Base-by-base conservation (phyloP, 2,113 vertebrate genomes). In the Melanerpes aurifrons region DNA sequence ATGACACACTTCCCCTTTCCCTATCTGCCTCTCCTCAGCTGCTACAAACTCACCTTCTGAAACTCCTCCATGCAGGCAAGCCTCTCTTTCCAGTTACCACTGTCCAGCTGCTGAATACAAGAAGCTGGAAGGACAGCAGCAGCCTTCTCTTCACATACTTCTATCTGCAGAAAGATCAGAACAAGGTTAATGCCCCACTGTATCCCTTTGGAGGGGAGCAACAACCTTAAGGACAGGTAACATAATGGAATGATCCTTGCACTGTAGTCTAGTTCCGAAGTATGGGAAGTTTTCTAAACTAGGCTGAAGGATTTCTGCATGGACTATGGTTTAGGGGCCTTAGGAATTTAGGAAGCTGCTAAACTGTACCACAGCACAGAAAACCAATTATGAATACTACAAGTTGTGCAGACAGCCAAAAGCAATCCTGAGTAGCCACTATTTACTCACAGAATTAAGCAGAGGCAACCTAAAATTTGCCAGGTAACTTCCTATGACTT, bases 41-140 rank as follows among this genome's bases (percentile, higher is more conserved):
- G 16, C 32, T 88, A 53, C 6, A 70, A 7, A 72, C 87, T 45
- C 91, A 99, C 99, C 98, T 98, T 99, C 89, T 99, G 99, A 96
- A 99, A 99, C 70, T 99, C 99, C 89, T 99, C 99, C 99, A 99
- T 99, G 96, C 99, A 99, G 56, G 99, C 99, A 92, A 99, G 98
- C 62, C 99, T 98, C 96, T 99, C 99, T 94, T 99, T 99, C 99
- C 99, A 99, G 96, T 99, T 99, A 89, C 98, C 96, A 5, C 99
- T 99, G 93, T 99, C 99, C 74, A 99, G 69, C 91, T 98, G 98
- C 90, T 99, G 98, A 94, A 99, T 97, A 93, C 99, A 99, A 63
- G 98, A 96, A 48, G 98, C 97, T 70, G 99, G 99, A 89, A 99
- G 98, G 32, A 99, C 99, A 37, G 97, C 96, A 40, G 98, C 98